phyloP scores from a whole-genome alignment of 2,888 invertebrate genomes.

The Aphrophora alni region DNA sequence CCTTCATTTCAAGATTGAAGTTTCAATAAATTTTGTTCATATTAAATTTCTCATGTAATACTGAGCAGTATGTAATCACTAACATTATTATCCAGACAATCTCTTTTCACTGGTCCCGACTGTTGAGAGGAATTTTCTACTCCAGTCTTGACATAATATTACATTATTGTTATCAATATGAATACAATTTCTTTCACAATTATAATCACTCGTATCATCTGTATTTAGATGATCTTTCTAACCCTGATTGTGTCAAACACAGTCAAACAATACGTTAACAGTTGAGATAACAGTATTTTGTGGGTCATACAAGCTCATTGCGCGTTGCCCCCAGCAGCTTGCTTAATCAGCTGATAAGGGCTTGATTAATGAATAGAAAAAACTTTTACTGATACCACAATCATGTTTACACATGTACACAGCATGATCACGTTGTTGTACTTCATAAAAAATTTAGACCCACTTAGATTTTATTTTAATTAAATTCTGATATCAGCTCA shows the following conservation, averaged over 20 bases:
- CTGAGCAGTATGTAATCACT: no score
- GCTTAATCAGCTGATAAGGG: neutral
- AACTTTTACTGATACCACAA: slow-evolving; percentile 17
- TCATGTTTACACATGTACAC: neutral
- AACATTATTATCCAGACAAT: no score
- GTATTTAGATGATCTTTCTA: neutral
- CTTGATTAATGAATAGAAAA: neutral
- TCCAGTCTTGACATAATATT: no score
- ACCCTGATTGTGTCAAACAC: neutral
- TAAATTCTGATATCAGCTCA: no score
- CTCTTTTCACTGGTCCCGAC: no score
- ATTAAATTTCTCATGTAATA: no score
- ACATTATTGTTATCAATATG: no score
- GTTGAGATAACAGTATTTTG: neutral
- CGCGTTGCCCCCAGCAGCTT: neutral
- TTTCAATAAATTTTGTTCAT: no score
- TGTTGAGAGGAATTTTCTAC: no score
- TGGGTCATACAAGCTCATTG: neutral
- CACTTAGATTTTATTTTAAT: neutral
- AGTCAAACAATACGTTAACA: neutral
- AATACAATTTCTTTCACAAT: no score
- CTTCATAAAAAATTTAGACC: neutral
- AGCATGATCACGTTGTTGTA: neutral
- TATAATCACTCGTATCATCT: no score
- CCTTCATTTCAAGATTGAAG: no score